Conservation (phyloP, 37 sponge, comb jelly and placozoan species). For the Bolinopsis microptera region DNA sequence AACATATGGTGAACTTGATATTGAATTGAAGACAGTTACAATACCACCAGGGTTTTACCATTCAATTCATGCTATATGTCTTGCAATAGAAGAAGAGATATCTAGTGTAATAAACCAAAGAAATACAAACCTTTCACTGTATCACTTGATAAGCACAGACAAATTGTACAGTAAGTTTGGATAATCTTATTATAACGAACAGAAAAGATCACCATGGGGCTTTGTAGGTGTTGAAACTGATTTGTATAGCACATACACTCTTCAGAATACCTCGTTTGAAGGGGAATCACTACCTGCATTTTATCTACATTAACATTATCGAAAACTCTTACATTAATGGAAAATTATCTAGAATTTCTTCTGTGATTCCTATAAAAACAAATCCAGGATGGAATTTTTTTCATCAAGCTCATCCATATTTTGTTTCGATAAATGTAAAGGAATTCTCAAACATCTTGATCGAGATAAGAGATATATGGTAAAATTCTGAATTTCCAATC, state of each 20-base stretch:
- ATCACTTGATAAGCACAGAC: too few relatives aligned
- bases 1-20: too few relatives aligned
- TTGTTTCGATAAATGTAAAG: slow-evolving; percentile 15
- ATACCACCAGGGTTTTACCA: background rate
- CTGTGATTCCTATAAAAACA: background rate
- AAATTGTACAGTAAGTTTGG: too few relatives aligned
- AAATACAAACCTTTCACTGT: too few relatives aligned
- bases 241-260: background rate
- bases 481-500: background rate
- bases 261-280: background rate
- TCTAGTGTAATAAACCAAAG: background rate
- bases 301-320: slow-evolving; percentile 16
- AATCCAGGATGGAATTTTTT: background rate
- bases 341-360: background rate
- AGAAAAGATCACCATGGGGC: background rate
- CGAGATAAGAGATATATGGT: slow-evolving; percentile 2
- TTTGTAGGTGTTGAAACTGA: background rate
- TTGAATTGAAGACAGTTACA: too few relatives aligned
- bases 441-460: slow-evolving; percentile 41
- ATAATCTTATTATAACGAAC: too few relatives aligned
- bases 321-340: slow-evolving; percentile 59
- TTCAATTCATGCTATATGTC: too few relatives aligned
- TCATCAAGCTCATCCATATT: background rate
- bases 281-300: background rate
- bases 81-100: too few relatives aligned